Evolutionary conservation across 2,113 vertebrate genomes (phyloP).

Genomic region (Oryzias celebensis): DNA sequence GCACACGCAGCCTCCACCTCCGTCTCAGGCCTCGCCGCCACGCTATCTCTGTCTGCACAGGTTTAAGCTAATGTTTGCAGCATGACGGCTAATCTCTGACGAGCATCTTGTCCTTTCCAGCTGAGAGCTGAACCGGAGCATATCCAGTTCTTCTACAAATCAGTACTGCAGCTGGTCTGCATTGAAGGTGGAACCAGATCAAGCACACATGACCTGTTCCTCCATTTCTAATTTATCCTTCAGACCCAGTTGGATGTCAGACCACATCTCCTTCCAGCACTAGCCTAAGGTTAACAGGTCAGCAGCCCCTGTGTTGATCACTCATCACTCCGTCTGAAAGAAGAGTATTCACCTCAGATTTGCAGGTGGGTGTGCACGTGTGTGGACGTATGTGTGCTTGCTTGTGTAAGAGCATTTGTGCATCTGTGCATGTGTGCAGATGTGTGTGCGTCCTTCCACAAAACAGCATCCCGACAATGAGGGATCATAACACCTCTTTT

Average conservation of each 20-base stretch:
- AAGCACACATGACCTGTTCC: conserved; percentile 46
- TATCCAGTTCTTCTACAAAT: conserved; percentile 53
- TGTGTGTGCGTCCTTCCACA: neutral
- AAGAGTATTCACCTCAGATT: too few relatives aligned
- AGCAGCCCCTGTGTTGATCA: conserved; percentile 46
- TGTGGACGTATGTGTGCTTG: neutral
- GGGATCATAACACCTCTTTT: too few relatives aligned
- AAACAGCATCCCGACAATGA: too few relatives aligned
- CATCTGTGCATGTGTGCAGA: conserved; percentile 21
- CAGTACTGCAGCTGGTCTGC: conserved; percentile 14
- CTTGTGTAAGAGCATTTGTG: neutral
- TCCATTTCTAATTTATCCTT: conserved; percentile 31
- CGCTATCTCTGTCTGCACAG: conserved; percentile 58
- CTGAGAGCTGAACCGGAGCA: conserved; percentile 38
- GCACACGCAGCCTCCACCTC: conserved; percentile 34
- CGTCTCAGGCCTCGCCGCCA: conserved; percentile 46
- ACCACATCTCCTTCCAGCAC: conserved; percentile 45
- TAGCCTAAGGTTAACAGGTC: conserved; percentile 56
- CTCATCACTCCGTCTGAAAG: conserved; percentile 24
- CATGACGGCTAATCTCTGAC: conserved; percentile 65
- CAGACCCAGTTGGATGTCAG: conserved; percentile 49
- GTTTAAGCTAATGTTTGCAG: conserved; percentile 63
- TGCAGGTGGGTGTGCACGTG: too few relatives aligned
- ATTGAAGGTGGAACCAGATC: neutral
- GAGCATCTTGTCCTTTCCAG: conserved; percentile 56